phyloP scores from a whole-genome alignment of 2,797 vertebrate genomes.

The Labeo calbasu region DNA sequence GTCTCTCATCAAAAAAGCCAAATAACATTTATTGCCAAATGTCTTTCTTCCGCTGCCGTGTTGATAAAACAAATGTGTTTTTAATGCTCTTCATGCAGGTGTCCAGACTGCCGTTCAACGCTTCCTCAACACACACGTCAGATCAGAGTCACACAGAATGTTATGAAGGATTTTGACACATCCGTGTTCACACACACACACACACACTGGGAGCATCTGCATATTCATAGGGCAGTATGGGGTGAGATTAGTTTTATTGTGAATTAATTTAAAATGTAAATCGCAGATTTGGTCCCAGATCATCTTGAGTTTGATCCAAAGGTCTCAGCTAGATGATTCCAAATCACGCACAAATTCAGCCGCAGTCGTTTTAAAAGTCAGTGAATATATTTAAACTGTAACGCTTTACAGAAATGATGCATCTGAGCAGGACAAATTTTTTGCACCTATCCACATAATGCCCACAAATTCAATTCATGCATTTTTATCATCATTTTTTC shows the following conservation, averaged over 20 bases:
- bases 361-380: neutral
- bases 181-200: slow-evolving; percentile 36
- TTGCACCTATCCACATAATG: neutral
- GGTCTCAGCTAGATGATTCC: neutral
- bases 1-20: slow-evolving; percentile 75
- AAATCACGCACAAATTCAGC: neutral
- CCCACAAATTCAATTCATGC: neutral
- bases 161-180: slow-evolving; percentile 41
- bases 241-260: slow-evolving; percentile 30
- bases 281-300: neutral
- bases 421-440: neutral
- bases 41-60: neutral
- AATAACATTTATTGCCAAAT: slow-evolving; percentile 65
- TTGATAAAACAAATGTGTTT: slow-evolving; percentile 42
- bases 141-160: slow-evolving; percentile 29
- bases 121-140: slow-evolving; percentile 25
- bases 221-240: slow-evolving; percentile 50
- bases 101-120: slow-evolving; percentile 13
- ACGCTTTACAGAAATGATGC: neutral
- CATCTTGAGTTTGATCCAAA: slow-evolving; percentile 32
- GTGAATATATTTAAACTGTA: neutral
- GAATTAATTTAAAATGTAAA: slow-evolving; percentile 32
- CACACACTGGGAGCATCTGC: slow-evolving; percentile 43
- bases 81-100: slow-evolving; percentile 17
- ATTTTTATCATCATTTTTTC: neutral